Evolutionary conservation across 1,140 invertebrate genomes (phyloP), one percentile per base, ranked within the genome.

Genomic region (Thrips palmi): DNA sequence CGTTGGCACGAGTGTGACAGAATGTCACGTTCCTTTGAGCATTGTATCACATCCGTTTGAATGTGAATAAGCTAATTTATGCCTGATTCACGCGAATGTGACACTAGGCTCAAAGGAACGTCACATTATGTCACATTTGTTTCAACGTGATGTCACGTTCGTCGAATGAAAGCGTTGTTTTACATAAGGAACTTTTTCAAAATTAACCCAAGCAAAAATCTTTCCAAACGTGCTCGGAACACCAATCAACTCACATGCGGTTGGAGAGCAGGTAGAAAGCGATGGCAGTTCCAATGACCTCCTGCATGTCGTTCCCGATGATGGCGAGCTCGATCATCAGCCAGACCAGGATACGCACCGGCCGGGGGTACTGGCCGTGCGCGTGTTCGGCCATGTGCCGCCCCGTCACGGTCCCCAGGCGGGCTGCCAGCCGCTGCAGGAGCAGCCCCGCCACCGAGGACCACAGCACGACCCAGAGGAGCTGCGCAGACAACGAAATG

Each of bases 251-350:
- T 60, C 55, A 73, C 70, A 54, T 55, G 57, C 61, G 65, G 53
- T 71, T 65, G 2, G 71, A 71, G 1, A 77, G 51, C 2, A 77
- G 49, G 50, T 71, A 74, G 43, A 77, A 57, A 6, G 74, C 71
- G 38, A 76, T 73, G 11, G 75, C 65, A 34, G 71, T 73, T 35
- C 71, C 71, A 44, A 74, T 73, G 10, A 70, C 67, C 53, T 70
- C 70, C 50, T 76, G 72, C 70, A 75, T 76, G 50, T 74, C 71
- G 15, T 66, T 69, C 5, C 71, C 69, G 46, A 77, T 74, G 44
- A 77, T 77, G 12, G 74, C 74, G 41, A 77, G 68, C 54, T 77
- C 74, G 8, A 75, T 60, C 73, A 77, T 77, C n/a, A 77, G 55
- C 74, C 74, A 77, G 3, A 77, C 49, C 21, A 71, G 46, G n/a